Percentiles rank a stretch among this genome's conserved stretches.
These are phyloP conservation scores for Achatina immaculata DNA, from an alignment of 1,140 invertebrate species.

Conservation along the genomic window DNA sequence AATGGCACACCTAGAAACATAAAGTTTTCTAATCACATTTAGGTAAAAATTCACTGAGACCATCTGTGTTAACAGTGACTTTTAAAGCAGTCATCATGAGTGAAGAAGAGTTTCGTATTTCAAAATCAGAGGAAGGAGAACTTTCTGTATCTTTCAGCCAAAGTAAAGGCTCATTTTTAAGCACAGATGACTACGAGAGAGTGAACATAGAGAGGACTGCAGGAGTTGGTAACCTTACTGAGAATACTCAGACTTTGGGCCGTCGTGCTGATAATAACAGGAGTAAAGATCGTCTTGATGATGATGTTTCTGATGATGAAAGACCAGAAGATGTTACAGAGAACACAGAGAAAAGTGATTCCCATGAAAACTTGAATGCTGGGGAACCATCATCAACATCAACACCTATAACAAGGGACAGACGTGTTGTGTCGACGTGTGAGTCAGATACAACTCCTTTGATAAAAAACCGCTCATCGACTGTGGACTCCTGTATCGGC, in stretches of 20 bases:
- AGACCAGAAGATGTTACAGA: neutral
- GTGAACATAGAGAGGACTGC: neutral
- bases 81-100: neutral
- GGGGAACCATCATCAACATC: neutral
- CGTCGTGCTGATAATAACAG: no score
- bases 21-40: no score
- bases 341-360: neutral
- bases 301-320: neutral
- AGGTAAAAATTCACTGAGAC: no score
- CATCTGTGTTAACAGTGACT: no score
- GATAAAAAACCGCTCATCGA: neutral
- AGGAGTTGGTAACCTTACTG: neutral
- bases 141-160: neutral
- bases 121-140: neutral
- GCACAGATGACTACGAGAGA: neutral
- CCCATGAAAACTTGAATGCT: neutral
- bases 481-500: neutral
- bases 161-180: neutral
- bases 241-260: neutral
- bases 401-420: neutral
- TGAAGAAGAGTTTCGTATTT: neutral
- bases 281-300: neutral
- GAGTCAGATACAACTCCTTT: neutral
- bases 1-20: no score
- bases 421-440: neutral